Base-by-base conservation (phyloP, 2,888 invertebrate species). In the Apoderus coryli region DNA sequence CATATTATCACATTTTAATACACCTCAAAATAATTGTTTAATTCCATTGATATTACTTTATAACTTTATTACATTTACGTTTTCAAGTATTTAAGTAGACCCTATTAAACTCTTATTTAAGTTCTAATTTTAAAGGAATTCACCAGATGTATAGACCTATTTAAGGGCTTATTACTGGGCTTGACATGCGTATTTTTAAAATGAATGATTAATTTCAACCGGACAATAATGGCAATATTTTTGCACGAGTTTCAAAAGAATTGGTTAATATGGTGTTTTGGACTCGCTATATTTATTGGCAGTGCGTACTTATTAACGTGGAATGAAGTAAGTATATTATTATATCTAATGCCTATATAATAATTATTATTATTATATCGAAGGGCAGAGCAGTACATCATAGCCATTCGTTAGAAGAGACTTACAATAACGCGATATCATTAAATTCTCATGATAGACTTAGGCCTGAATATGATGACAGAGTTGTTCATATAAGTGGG, bases 311-410 rank as follows among this genome's bases (percentile, higher is more conserved):
- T 86, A 12, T 60, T 88, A 28, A 67, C 80, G 49, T 86, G 81
- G 81, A 84, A 88, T 54, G 89, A 89, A 71, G 85, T 82, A 61
- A 40, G 31, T 32, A 24, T 16, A 13, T 19, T 7, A 22, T 14
- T 11, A 27, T 10, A 9, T n/a, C 7, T 7, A 11, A 14, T 26
- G 14, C 14, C 2, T 25, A 9, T 27, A 26, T 26, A 12, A 26
- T 26, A 6, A 26, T 25, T 4, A 4, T 14, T 15, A 15, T 3
- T 31, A 11, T 32, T 29, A 3, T 12, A 22, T 49, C 57, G 15
- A 38, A 77, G 85, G 78, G 78, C 25, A 69, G 75, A 54, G 81
- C 86, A 3, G 82, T 86, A 6, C 72, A 76, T 51, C 79, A 73
- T 37, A 76, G 79, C 24, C 61, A 79, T 48, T 78, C 82, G 29